Conservation (phyloP, 2,888 invertebrate genomes). For the Hypomecis atomaria region DNA sequence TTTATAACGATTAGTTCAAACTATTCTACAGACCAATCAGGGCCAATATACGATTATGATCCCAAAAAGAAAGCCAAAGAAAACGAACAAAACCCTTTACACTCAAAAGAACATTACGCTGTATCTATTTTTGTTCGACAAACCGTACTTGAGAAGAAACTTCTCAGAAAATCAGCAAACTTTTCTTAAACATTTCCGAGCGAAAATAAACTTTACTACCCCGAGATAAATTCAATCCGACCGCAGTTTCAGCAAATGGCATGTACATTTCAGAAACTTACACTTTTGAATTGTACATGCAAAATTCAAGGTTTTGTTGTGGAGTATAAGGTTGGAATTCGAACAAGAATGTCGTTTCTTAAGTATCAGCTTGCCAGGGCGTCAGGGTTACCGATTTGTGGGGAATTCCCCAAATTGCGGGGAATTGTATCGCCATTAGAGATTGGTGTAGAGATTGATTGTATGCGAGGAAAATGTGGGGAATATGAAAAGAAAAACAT, state of each 20-base stretch:
- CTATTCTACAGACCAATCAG: constrained; percentile 43
- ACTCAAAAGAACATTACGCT: constrained; percentile 74
- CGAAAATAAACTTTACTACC: constrained; percentile 10
- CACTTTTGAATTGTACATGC: constrained; percentile 33
- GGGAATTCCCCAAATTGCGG: too few species aligned
- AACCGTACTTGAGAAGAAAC: constrained; percentile 73
- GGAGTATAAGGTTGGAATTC: constrained; percentile 42
- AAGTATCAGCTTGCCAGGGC: constrained; percentile 57
- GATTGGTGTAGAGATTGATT: too few species aligned
- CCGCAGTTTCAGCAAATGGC: constrained; percentile 41
- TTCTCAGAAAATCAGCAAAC: constrained; percentile 63
- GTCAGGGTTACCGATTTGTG: too few species aligned
- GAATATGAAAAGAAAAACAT: too few species aligned
- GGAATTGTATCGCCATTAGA: too few species aligned
- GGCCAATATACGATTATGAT: constrained; percentile 43
- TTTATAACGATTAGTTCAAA: neutral
- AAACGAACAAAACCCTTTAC: constrained; percentile 58
- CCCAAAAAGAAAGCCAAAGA: constrained; percentile 43
- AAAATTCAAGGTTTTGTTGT: constrained; percentile 37
- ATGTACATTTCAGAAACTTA: constrained; percentile 49
- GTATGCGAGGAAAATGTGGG: too few species aligned
- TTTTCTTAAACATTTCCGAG: constrained; percentile 23
- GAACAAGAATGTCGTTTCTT: constrained; percentile 41
- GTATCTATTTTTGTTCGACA: constrained; percentile 76
- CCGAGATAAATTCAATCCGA: constrained; percentile 33